Evolutionary conservation across 2,797 vertebrate species (phyloP), one percentile per base, ranked within the genome.

Genomic region (Pteronotus mesoamericanus): DNA sequence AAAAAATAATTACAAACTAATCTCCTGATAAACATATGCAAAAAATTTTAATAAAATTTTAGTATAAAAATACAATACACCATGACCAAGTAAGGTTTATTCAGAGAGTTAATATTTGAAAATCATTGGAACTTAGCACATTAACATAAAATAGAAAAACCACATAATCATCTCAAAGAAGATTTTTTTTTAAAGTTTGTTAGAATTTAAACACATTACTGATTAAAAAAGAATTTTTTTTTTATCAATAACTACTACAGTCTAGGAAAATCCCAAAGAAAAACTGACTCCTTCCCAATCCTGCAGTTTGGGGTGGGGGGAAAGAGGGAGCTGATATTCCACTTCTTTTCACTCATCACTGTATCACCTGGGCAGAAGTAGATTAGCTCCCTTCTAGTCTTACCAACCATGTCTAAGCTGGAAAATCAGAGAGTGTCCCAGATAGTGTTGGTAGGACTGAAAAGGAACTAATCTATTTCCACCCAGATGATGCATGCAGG

Each of bases 1-100:
- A 89, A 95, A 95, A 85, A 29, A 57, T 85, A 89, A 74, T 48
- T 34, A 80, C n/a, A 79, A 89, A 55, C 6, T n/a, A 57, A 51
- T 86, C 10, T 93, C 11, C 39, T 22, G 90, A 44, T 90, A 46
- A 61, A 79, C 32, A 72, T 64, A 66, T 29, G 39, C 39, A 87
- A 74, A 83, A 90, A 44, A 32, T 61, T 53, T 77, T 75, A 66
- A 66, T 19, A 46, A 94, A 66, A 75, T 9, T 75, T 89, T 32
- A 66, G 32, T 37, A 69, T 89, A 71, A 48, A 85, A 77, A 37
- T 61, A 71, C 53, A 80, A 42, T 11, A 72, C 4, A 61, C 24
- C 53, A 71, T 90, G 34, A 79, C 12, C 53, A 61, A 42, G 53
- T 90, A 90, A 85, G 42, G 46, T 78, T 94, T 94, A 94, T 71